A percentile compares a stretch with the other conserved stretches of the same genome.
These are phyloP conservation scores for Crypturellus tataupa DNA, from an alignment of 2,797 vertebrate genomes.

Conservation along the genomic window DNA sequence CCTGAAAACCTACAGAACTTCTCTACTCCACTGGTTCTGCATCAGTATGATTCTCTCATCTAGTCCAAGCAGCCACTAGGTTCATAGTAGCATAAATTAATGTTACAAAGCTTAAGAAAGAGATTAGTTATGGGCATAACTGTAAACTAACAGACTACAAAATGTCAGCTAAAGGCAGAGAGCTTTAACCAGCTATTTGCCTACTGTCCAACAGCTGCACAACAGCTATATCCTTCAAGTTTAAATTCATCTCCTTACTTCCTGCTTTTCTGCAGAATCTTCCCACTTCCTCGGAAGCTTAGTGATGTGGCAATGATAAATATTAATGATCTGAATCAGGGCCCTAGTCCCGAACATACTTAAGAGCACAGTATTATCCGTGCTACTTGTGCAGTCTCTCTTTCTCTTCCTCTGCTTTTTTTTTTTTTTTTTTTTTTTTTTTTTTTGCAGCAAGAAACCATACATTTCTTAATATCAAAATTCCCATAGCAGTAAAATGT, in stretches of 20 bases:
- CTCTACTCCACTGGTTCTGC: background rate
- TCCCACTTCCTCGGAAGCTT: background rate
- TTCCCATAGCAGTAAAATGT: slow-evolving; percentile 21
- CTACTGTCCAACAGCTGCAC: background rate
- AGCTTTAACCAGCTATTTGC: background rate
- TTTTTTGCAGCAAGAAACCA: slow-evolving; percentile 6
- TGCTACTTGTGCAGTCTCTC: background rate
- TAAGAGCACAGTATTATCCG: slow-evolving; percentile 44
- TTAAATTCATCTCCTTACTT: background rate
- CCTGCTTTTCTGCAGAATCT: background rate
- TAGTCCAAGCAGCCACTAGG: background rate
- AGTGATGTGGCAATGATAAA: background rate
- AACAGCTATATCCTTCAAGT: background rate
- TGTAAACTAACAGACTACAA: background rate
- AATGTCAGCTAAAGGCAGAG: background rate
- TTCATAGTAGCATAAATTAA: background rate
- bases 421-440: background rate
- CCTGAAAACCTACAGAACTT: background rate
- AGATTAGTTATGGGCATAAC: background rate
- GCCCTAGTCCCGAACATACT: background rate
- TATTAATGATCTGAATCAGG: background rate
- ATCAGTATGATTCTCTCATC: background rate
- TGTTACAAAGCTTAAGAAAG: background rate
- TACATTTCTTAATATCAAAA: slow-evolving; percentile 53
- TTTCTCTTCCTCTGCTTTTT: background rate